Conservation (phyloP, 2,797 vertebrate species). For the Chelidonichthys spinosus region DNA sequence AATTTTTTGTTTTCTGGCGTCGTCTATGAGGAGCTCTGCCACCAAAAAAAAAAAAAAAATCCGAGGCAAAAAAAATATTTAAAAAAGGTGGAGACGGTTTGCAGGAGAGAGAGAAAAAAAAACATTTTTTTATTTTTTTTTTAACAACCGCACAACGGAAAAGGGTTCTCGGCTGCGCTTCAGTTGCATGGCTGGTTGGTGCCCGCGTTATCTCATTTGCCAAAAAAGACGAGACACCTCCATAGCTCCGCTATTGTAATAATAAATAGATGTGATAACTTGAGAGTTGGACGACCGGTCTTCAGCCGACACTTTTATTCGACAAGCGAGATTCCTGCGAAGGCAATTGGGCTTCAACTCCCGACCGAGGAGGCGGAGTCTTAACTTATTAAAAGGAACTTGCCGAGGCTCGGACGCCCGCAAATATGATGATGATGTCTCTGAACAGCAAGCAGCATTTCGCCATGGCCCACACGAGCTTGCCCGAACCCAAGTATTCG, state of each 20-base stretch:
- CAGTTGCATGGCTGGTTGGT: slow-evolving; percentile 66
- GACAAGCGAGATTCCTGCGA: slow-evolving; percentile 78
- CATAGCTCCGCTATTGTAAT: slow-evolving; percentile 57
- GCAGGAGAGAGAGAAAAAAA: slow-evolving; percentile 47
- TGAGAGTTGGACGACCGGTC: slow-evolving; percentile 74
- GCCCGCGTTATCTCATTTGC: slow-evolving; percentile 58
- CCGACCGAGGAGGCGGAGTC: slow-evolving; percentile 87
- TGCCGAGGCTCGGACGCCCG: slow-evolving; percentile 82
- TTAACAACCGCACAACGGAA: slow-evolving; percentile 52
- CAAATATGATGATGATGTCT: slow-evolving; percentile 99
- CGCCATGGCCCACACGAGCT: slow-evolving; percentile 91
- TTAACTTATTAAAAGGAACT: slow-evolving; percentile 88
- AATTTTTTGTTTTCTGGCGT: slow-evolving; percentile 42
- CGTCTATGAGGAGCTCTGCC: slow-evolving; percentile 70
- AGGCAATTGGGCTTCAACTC: slow-evolving; percentile 80
- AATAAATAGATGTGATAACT: slow-evolving; percentile 82
- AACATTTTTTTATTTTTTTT: slow-evolving; percentile 17
- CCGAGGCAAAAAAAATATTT: slow-evolving; percentile 48
- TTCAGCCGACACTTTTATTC: slow-evolving; percentile 64
- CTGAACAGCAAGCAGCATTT: slow-evolving; percentile 98
- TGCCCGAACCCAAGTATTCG: slow-evolving; percentile 94
- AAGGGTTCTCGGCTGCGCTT: slow-evolving; percentile 48
- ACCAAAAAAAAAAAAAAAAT: slow-evolving; percentile 51
- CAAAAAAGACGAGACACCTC: slow-evolving; percentile 57
- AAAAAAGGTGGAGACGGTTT: slow-evolving; percentile 50